Conservation (phyloP, 2,888 invertebrate genomes). For the Villa cingulata region DNA sequence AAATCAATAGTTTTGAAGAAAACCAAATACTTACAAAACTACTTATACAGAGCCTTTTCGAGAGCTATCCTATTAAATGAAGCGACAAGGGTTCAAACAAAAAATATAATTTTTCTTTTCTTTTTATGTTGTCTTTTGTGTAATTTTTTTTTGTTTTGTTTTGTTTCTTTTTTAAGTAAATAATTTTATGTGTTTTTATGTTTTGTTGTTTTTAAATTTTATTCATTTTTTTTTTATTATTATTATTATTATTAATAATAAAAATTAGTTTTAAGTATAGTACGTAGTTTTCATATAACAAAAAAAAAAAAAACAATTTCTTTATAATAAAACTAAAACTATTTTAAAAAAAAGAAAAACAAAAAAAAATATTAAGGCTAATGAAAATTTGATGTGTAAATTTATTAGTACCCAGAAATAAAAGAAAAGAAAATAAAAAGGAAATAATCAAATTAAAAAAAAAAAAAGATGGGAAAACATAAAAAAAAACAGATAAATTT, state of each 20-base stretch:
- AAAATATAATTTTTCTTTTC: constrained; percentile 61
- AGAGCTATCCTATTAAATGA: constrained; percentile 38
- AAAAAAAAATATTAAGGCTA: background rate
- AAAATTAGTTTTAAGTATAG: too few relatives aligned
- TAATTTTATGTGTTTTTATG: background rate
- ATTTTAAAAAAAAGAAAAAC: background rate
- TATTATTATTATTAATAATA: too few relatives aligned
- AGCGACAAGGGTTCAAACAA: constrained; percentile 46
- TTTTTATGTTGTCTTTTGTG: constrained; percentile 18
- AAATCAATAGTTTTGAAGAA: constrained; percentile 17
- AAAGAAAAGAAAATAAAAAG: too few relatives aligned
- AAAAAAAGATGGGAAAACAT: too few relatives aligned
- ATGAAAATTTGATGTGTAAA: background rate
- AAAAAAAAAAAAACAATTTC: too few relatives aligned
- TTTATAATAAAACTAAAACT: too few relatives aligned
- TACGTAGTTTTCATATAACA: background rate
- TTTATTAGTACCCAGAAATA: too few relatives aligned
- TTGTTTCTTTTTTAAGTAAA: background rate
- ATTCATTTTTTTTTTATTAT: background rate
- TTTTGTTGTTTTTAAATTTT: constrained; percentile 28
- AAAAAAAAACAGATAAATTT: too few relatives aligned
- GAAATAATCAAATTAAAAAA: too few relatives aligned
- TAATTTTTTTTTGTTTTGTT: constrained; percentile 17
- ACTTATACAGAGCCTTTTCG: constrained; percentile 36
- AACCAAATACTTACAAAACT: constrained; percentile 38